phyloP scores from a whole-genome alignment of 2,888 invertebrate species.

The Neoaliturus tenellus region DNA sequence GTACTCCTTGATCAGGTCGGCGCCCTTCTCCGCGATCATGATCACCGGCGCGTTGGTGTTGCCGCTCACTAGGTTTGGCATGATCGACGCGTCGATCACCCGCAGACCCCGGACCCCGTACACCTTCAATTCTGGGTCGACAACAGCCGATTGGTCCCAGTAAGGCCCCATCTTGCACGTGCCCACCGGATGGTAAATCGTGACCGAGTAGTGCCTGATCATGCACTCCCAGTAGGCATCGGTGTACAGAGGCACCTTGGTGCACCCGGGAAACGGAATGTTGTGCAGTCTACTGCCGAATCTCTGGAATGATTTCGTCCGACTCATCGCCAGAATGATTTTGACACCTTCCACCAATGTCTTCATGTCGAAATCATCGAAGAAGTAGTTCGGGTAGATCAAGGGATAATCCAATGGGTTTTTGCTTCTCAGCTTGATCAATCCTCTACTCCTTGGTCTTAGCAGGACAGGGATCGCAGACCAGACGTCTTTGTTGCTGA shows the following conservation, averaged over 20 bases:
- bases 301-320: conserved; percentile 84
- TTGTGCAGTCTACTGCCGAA: conserved; percentile 84
- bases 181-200: conserved; percentile 91
- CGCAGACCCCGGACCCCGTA: conserved; percentile 87
- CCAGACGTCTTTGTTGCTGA: conserved; percentile 87
- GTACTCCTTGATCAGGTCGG: conserved; percentile 90
- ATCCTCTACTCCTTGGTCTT: conserved; percentile 89
- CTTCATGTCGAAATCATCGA: conserved; percentile 86
- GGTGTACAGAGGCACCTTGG: conserved; percentile 79
- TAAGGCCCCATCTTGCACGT: conserved; percentile 94
- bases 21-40: conserved; percentile 94
- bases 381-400: conserved; percentile 94
- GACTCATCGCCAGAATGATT: conserved; percentile 87
- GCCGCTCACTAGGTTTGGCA: conserved; percentile 90
- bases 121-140: conserved; percentile 86
- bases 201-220: conserved; percentile 88
- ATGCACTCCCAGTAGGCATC: conserved; percentile 93
- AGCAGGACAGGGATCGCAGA: conserved; percentile 87
- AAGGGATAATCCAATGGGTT: conserved; percentile 93
- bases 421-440: conserved; percentile 85
- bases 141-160: conserved; percentile 90
- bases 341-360: conserved; percentile 91
- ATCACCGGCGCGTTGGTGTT: conserved; percentile 92
- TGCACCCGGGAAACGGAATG: conserved; percentile 86
- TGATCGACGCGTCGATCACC: conserved; percentile 90